phyloP scores from a whole-genome alignment of 2,113 vertebrate genomes.

The Sula dactylatra region DNA sequence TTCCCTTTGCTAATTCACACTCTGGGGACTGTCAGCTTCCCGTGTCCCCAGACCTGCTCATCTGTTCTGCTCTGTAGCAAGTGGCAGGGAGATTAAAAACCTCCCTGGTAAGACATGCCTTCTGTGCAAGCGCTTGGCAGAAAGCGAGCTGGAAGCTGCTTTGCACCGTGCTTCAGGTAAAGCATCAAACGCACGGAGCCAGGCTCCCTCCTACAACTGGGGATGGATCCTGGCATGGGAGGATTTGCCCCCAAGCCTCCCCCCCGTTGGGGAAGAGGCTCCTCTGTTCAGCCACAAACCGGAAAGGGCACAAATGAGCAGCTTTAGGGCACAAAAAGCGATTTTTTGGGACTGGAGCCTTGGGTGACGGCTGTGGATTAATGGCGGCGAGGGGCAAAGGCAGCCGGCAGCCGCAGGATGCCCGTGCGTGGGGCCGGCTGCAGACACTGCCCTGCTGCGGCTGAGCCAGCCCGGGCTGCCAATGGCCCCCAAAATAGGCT shows the following conservation, averaged over 20 bases:
- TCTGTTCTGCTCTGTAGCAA: background rate
- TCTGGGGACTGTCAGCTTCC: background rate
- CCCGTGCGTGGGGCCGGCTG: fast-evolving
- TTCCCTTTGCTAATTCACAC: background rate
- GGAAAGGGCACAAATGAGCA: background rate
- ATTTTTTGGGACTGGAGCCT: background rate
- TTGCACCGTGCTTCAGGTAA: background rate
- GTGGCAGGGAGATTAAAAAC: background rate
- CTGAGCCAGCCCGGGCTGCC: background rate
- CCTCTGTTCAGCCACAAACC: background rate
- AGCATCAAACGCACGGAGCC: background rate
- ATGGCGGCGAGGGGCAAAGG: fast-evolving
- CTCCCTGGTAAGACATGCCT: background rate
- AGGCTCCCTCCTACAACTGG: background rate
- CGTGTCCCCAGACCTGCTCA: background rate
- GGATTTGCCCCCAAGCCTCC: background rate
- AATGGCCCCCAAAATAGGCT: background rate
- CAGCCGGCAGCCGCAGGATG: background rate
- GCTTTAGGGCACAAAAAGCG: background rate
- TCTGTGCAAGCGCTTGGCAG: background rate
- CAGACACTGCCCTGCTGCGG: background rate
- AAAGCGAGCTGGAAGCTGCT: background rate
- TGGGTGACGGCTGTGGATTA: background rate
- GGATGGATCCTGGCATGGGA: background rate
- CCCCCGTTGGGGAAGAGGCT: background rate